A percentile compares a stretch with the other conserved stretches of the same genome.
phyloP scores from a whole-genome alignment of 2,888 invertebrate species.

The Conus canariensis region DNA sequence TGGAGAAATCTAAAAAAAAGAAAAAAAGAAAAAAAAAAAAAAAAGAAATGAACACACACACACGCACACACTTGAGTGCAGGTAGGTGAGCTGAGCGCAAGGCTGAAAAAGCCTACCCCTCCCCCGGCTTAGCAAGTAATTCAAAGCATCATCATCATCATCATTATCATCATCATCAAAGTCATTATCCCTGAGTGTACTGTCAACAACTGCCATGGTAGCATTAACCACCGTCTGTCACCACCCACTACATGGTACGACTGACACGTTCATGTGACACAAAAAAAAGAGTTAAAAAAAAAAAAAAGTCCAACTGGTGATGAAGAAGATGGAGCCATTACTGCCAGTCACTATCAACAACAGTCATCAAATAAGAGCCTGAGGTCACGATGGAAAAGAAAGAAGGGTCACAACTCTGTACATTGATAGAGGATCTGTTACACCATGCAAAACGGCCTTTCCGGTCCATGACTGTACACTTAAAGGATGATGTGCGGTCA shows the following conservation, averaged over 20 bases:
- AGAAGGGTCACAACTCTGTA: constrained; percentile 6
- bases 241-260: neutral
- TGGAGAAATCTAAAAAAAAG: no score
- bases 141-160: neutral
- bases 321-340: neutral
- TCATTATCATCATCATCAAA: neutral
- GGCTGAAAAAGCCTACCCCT: no score
- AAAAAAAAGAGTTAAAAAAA: neutral
- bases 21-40: no score
- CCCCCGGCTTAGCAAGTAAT: neutral
- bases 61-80: no score
- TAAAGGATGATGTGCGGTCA: no score
- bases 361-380: neutral
- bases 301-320: neutral
- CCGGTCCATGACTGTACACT: no score
- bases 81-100: no score
- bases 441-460: no score
- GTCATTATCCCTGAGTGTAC: constrained; percentile 25
- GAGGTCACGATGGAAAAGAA: neutral
- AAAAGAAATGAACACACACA: no score
- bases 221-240: neutral
- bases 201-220: constrained; percentile 16
- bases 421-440: neutral
- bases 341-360: neutral
- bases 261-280: neutral